Evolutionary conservation across 92 coral and sea anemone genomes (phyloP), one percentile per base, ranked within the genome.

Genomic region (Galaxea fascicularis): DNA sequence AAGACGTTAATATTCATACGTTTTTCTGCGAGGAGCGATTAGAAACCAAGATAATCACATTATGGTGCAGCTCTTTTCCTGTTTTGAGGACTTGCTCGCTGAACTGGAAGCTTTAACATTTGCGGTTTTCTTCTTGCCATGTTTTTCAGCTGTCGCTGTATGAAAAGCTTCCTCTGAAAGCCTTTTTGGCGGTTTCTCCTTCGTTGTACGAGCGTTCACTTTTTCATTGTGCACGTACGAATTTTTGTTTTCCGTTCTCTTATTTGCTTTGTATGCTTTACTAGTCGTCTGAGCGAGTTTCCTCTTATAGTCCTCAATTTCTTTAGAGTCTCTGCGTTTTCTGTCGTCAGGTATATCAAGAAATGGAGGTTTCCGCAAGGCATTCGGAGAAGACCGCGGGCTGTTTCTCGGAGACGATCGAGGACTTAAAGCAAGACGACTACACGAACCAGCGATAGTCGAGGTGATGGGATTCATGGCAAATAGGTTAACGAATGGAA

Each of bases 401-500:
- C 87, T 85, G 80, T 53, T 74, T 16, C 90, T 86, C n/a, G 88
- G 88, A 59, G 91, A 88, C 7, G 65, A 14, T 14, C 87, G 73
- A 26, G 93, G 93, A 65, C 93, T 90, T 10, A 85, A 39, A 8
- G 52, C 74, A 18, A 88, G 69, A 3, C 91, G 86, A 71, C 60
- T 77, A 39, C 93, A 86, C 25, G 91, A 86, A 5, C 85, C 93
- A 39, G 91, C 88, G 20, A 81, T 85, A 20, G 88, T 82, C 25
- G 89, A 85, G 0, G 91, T 87, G 27, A 90, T 90, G 0, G 93
- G 93, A 87, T 90, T 90, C 93, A 90, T 90, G 24, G 49, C 27
- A 63, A 64, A 18, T 66, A 44, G 24, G 65, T n/a, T 65, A 35
- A 49, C 84, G 20, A 52, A 11, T 21, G 10, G 12, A 79, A 51